Percentiles rank a stretch among this genome's conserved stretches.
Evolutionary conservation across 2,888 invertebrate genomes (phyloP).

Genomic region (Netelia melanura): DNA sequence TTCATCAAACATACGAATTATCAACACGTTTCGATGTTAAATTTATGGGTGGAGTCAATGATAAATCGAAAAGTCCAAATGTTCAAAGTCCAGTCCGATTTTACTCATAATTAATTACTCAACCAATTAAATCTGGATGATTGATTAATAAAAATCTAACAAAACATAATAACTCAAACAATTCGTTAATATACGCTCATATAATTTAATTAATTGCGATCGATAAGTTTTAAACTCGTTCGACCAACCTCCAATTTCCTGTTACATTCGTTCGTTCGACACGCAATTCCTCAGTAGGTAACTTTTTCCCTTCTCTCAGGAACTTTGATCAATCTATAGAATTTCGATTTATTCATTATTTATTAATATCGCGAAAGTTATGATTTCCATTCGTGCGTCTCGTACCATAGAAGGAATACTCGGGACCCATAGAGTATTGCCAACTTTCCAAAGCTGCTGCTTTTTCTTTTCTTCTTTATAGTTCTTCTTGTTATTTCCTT

Average conservation of each 20-base stretch:
- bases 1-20: not conserved
- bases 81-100: not conserved
- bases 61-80: not conserved
- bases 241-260: not conserved
- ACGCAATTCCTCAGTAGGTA: not conserved
- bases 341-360: not conserved
- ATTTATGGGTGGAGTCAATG: not conserved
- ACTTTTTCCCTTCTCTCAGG: not conserved
- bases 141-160: too few species aligned
- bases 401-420: slow-evolving; percentile 5
- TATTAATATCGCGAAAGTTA: not conserved
- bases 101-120: too few species aligned
- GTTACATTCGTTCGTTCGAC: not conserved
- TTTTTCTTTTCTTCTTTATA: not conserved
- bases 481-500: not conserved
- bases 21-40: not conserved
- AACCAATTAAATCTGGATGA: too few species aligned
- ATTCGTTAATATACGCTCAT: not conserved
- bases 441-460: not conserved
- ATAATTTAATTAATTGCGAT: not conserved
- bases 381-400: slow-evolving; percentile 6
- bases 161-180: not conserved
- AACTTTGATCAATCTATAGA: not conserved
- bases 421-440: not conserved
- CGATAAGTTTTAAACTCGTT: not conserved